Conservation (phyloP, 1,140 invertebrate species). For the Cephus cinctus region DNA sequence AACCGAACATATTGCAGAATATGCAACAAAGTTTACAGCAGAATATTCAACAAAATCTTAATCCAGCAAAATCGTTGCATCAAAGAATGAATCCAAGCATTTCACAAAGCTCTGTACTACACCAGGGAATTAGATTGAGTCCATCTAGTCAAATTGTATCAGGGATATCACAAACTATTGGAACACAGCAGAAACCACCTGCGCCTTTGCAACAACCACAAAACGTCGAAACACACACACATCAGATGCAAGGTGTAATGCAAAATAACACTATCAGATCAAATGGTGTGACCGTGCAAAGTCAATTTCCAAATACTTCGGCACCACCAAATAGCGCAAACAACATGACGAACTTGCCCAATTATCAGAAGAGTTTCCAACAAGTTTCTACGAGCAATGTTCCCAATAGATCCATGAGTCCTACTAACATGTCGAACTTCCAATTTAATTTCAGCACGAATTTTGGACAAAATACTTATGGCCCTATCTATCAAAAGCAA, state of each 20-base stretch:
- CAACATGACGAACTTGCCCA: slow-evolving; percentile 20
- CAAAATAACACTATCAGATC: slow-evolving; percentile 20
- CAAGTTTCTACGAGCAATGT: slow-evolving; percentile 17
- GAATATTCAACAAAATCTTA: slow-evolving; percentile 19
- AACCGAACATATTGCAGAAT: slow-evolving; percentile 20
- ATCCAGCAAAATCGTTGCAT: slow-evolving; percentile 5
- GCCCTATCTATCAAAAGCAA: slow-evolving; percentile 30
- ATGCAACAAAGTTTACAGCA: slow-evolving; percentile 17
- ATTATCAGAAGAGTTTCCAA: slow-evolving; percentile 31
- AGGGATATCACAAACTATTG: slow-evolving; percentile 13
- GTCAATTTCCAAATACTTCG: slow-evolving; percentile 22
- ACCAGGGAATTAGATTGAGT: slow-evolving; percentile 23
- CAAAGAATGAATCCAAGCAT: slow-evolving; percentile 23
- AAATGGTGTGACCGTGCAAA: slow-evolving; percentile 19
- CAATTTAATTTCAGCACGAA: slow-evolving; percentile 28
- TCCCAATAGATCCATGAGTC: slow-evolving; percentile 18
- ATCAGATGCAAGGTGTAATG: slow-evolving; percentile 23
- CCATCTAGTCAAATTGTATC: slow-evolving; percentile 18
- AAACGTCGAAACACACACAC: slow-evolving; percentile 18
- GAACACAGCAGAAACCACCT: slow-evolving; percentile 15
- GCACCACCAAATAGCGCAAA: slow-evolving; percentile 14
- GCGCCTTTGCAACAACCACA: slow-evolving; percentile 19
- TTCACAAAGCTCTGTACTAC: slow-evolving; percentile 20
- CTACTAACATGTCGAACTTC: slow-evolving; percentile 19
- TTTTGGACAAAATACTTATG: slow-evolving; percentile 27